Conservation (phyloP, 1,140 invertebrate genomes). For the Trichonephila inaurata region DNA sequence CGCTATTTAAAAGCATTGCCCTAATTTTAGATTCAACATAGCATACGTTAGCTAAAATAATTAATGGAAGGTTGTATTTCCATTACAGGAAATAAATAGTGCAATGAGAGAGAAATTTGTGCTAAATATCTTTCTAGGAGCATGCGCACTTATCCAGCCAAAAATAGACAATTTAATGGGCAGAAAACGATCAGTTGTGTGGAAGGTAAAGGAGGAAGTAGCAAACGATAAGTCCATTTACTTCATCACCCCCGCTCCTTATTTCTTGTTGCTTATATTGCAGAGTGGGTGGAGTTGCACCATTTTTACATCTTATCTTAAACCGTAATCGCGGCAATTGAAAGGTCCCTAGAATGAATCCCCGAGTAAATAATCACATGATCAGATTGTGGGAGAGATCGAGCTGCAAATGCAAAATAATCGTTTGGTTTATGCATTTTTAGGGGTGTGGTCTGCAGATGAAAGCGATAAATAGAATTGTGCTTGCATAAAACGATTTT, state of each 20-base stretch:
- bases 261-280: neutral
- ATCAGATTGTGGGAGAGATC: neutral
- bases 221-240: conserved; percentile 47
- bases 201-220: neutral
- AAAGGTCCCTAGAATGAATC: conserved; percentile 31
- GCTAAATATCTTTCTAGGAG: neutral
- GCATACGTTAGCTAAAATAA: too few species aligned
- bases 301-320: conserved; percentile 54
- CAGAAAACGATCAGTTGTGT: neutral
- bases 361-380: conserved; percentile 42
- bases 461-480: neutral
- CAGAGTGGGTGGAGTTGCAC: conserved; percentile 43
- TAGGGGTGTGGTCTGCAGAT: neutral
- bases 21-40: too few species aligned
- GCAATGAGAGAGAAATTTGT: too few species aligned
- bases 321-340: conserved; percentile 52
- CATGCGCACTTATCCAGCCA: neutral
- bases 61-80: too few species aligned
- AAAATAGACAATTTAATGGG: neutral
- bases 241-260: neutral
- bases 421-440: conserved; percentile 15
- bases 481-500: neutral
- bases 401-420: conserved; percentile 2
- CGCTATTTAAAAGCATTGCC: too few species aligned
- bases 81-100: too few species aligned